Base-by-base conservation (phyloP, 2,888 invertebrate species). In the Sphaerophoria taeniata region DNA sequence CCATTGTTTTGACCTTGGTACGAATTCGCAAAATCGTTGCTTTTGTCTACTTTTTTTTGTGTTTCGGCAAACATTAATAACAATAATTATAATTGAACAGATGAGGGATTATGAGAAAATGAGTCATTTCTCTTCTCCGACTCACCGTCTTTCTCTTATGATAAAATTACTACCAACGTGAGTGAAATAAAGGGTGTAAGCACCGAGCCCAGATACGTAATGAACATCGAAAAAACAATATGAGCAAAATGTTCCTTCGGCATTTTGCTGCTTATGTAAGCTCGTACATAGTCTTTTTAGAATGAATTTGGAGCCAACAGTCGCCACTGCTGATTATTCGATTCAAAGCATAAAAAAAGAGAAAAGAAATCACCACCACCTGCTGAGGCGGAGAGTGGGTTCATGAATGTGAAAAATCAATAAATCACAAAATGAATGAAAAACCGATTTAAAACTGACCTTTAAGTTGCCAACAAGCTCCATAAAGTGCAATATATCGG, bases 381-480 rank as follows among this genome's bases (percentile, higher is more conserved):
- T 24, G 24, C 24, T 24, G 36, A 6, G 11, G 6, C 36, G 11
- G 4, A 58, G 12, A 58, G 12, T 24, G 24, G 24, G 24, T 24
- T 24, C 24, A 24, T 24, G 24, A 24, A 24, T 24, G 12, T 60
- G 83, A 49, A 83, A 84, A 84, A 84, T 84, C 84, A 79, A 84
- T 77, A 79, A 5, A 60, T 24, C 24, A 24, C 24, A 58, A 58
- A 24, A 56, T 36, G 11, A 9, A 43, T 43, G 9, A 2, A 36
- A 6, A 36, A 36, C 4, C 4, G n/a, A n/a, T n/a, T 24, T 24
- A 39, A 24, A 53, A 89, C 89, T 90, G 90, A 96, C 96, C 94
- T 96, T 96, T 14, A 96, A 92, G 88, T 94, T 94, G 11, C 96
- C 96, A 79, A 96, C 94, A 79, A 95, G 91, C 90, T 95, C 95